Evolutionary conservation across 2,113 vertebrate species (phyloP).

Genomic region (Paracanthobrama guichenoti): DNA sequence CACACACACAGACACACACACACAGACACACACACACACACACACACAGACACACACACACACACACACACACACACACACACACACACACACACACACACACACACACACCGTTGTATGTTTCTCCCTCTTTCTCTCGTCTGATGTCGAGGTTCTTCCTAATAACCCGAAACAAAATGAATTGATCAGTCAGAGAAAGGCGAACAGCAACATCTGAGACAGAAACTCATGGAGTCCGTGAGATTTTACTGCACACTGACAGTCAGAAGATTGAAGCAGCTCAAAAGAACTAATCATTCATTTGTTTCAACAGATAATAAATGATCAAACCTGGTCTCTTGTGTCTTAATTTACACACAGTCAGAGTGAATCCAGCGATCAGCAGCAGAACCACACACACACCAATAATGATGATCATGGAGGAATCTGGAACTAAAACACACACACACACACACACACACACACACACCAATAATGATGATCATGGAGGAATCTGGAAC

Average conservation of each 20-base stretch:
- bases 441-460: no score
- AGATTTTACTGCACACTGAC: neutral
- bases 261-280: no score
- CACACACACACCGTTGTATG: neutral
- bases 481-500: no score
- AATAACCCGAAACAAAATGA: neutral
- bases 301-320: neutral
- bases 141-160: neutral
- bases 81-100: neutral
- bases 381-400: slow-evolving; percentile 6
- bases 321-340: neutral
- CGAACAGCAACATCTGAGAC: neutral
- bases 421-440: no score
- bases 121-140: neutral
- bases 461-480: no score
- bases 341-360: neutral
- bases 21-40: no score
- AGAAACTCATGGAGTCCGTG: neutral
- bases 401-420: no score
- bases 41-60: no score
- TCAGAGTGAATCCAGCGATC: neutral
- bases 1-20: no score
- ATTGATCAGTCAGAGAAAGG: neutral
- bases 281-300: no score
- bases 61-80: no score